phyloP scores from a whole-genome alignment of 2,888 invertebrate genomes.

The Hydrotaea diabolus region DNA sequence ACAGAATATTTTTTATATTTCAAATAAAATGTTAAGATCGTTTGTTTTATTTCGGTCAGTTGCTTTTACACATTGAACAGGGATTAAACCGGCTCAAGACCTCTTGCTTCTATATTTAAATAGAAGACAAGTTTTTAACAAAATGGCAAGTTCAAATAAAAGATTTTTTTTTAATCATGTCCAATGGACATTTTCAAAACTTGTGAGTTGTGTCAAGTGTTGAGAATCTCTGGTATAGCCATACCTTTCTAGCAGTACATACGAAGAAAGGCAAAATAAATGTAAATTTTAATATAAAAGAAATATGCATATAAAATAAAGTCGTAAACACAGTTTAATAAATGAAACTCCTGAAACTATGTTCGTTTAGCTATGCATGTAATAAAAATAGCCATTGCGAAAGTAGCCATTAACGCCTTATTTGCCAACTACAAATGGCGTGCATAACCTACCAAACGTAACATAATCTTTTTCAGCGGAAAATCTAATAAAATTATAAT shows the following conservation, averaged over 20 bases:
- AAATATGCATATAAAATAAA: not conserved
- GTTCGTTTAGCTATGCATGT: conserved; percentile 34
- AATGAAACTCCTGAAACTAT: conserved; percentile 45
- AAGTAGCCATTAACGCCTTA: conserved; percentile 56
- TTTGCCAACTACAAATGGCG: conserved; percentile 60
- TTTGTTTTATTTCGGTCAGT: too few relatives aligned
- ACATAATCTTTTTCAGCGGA: conserved; percentile 44
- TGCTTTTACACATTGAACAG: too few relatives aligned
- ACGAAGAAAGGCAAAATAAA: not conserved
- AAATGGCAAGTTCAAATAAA: too few relatives aligned
- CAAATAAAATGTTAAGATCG: too few relatives aligned
- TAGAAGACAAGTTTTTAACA: too few relatives aligned
- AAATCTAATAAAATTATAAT: conserved; percentile 60
- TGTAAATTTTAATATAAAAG: not conserved
- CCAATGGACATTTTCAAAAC: too few relatives aligned
- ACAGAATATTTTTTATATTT: too few relatives aligned
- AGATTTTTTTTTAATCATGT: too few relatives aligned
- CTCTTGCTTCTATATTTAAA: too few relatives aligned
- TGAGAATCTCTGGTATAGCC: too few relatives aligned
- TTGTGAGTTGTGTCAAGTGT: too few relatives aligned
- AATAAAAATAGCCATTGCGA: conserved; percentile 15
- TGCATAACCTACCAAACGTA: conserved; percentile 23
- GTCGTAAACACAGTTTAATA: conserved; percentile 26
- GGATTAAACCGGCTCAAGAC: too few relatives aligned
- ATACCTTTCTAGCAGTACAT: not conserved